phyloP scores from a whole-genome alignment of 2,797 vertebrate genomes.

The Macropodus opercularis region DNA sequence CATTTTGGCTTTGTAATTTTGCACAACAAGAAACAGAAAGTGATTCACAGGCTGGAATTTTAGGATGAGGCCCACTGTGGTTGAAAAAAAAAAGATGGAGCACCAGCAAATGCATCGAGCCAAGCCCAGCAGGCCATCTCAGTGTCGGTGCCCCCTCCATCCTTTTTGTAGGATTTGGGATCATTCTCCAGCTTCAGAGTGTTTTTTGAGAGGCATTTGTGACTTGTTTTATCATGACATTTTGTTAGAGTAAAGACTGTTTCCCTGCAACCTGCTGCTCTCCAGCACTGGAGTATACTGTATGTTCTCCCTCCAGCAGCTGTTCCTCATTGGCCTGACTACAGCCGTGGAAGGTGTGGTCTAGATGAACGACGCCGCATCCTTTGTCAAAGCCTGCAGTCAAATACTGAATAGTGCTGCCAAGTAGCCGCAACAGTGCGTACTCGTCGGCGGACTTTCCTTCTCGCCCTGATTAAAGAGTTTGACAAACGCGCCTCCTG shows the following conservation, averaged over 20 bases:
- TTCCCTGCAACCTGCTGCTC: no score
- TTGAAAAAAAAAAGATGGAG: slow-evolving; percentile 16
- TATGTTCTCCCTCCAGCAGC: slow-evolving; percentile 10
- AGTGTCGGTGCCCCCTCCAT: no score
- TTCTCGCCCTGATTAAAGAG: background rate
- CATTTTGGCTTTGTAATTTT: background rate
- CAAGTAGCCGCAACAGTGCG: background rate
- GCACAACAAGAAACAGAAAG: slow-evolving; percentile 23
- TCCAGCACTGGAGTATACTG: background rate
- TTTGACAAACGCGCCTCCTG: background rate
- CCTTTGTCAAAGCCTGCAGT: slow-evolving; percentile 49
- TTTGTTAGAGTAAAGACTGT: slow-evolving; percentile 29
- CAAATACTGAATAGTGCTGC: slow-evolving; percentile 34
- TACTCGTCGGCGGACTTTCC: background rate
- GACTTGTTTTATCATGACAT: slow-evolving; percentile 39
- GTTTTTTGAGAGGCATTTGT: no score
- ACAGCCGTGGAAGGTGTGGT: slow-evolving; percentile 73
- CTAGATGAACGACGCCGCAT: slow-evolving; percentile 46
- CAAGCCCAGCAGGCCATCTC: background rate
- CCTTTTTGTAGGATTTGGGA: no score
- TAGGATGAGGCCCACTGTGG: slow-evolving; percentile 11
- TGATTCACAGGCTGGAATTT: slow-evolving; percentile 15
- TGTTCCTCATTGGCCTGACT: slow-evolving; percentile 64
- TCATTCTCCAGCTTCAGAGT: slow-evolving; percentile 47
- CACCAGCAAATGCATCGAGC: background rate